A percentile compares a stretch with the other conserved stretches of the same genome.
Evolutionary conservation across 2,113 vertebrate genomes (phyloP).

Genomic region (Fregata magnificens): DNA sequence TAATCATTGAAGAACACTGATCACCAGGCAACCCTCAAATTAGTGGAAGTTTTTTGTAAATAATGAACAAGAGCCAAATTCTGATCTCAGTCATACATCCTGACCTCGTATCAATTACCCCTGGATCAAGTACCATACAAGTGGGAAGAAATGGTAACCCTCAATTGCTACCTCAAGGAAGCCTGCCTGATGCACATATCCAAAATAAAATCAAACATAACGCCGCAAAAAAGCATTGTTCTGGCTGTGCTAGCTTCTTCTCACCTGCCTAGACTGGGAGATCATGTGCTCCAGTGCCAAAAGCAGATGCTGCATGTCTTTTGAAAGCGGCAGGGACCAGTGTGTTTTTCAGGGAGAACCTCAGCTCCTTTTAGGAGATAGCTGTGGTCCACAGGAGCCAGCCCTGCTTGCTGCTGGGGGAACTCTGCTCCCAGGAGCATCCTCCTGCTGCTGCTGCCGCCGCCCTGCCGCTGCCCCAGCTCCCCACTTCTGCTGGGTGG

Average conservation of each 20-base stretch:
- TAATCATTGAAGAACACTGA: neutral
- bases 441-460: neutral
- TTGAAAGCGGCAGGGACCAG: neutral
- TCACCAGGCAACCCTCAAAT: neutral
- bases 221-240: accelerated
- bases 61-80: neutral
- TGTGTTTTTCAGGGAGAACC: neutral
- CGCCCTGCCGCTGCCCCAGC: neutral
- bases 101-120: neutral
- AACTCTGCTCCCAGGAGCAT: neutral
- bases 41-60: neutral
- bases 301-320: neutral
- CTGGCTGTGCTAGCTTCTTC: neutral
- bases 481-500: neutral
- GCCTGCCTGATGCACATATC: neutral
- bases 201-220: neutral
- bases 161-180: neutral
- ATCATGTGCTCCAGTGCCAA: neutral
- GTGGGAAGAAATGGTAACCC: neutral
- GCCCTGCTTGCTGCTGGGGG: neutral
- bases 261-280: neutral
- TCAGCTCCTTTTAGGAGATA: neutral
- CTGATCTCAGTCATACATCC: neutral
- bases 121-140: neutral
- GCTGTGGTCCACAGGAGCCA: neutral